Conservation (phyloP, 2,113 vertebrate species). For the Misgurnus anguillicaudatus region DNA sequence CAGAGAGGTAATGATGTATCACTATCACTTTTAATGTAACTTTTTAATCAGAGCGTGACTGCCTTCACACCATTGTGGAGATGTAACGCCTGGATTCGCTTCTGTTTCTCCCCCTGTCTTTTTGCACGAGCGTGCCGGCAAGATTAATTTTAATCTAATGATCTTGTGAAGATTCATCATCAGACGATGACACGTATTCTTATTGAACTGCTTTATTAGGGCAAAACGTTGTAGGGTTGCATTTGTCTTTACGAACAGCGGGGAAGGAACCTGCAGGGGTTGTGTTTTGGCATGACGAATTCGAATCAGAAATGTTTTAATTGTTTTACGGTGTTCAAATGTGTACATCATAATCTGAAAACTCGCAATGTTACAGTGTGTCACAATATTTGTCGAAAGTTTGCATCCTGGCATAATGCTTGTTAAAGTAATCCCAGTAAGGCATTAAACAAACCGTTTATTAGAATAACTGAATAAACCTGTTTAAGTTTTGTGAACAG, state of each 20-base stretch:
- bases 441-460: no score
- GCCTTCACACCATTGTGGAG: conserved; percentile 87
- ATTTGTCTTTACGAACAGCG: conserved; percentile 18
- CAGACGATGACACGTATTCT: conserved; percentile 75
- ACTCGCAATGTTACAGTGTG: not conserved
- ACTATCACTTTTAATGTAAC: conserved; percentile 98
- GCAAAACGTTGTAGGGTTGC: conserved; percentile 13
- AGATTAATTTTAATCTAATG: conserved; percentile 96
- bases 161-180: conserved; percentile 85
- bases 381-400: not conserved
- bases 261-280: conserved; percentile 1
- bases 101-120: conserved; percentile 68
- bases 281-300: conserved; percentile 16
- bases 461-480: no score
- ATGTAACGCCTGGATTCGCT: conserved; percentile 91
- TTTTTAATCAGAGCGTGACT: conserved; percentile 99
- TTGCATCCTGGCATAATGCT: not conserved
- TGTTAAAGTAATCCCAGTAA: no score
- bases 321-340: not conserved
- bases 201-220: conserved; percentile 53
- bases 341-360: conserved; percentile 2
- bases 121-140: conserved; percentile 94
- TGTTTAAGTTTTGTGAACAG: no score
- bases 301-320: conserved; percentile 2
- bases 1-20: conserved; percentile 97